Conservation (phyloP, 1,140 invertebrate genomes). For the Latrodectus geometricus region DNA sequence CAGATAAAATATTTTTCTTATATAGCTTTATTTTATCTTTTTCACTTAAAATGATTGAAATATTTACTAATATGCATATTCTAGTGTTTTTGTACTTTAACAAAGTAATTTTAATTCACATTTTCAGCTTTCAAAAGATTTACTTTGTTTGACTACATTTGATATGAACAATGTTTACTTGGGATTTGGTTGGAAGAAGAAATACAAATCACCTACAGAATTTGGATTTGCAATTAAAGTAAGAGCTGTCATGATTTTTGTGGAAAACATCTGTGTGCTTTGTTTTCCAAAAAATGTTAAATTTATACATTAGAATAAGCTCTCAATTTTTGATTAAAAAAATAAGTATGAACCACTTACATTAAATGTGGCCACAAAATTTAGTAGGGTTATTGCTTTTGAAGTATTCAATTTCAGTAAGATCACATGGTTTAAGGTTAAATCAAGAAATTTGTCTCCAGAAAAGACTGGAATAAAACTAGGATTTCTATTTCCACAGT, state of each 20-base stretch:
- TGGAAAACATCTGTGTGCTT: too few species aligned
- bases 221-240: constrained; percentile 94
- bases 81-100: not conserved
- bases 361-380: not conserved
- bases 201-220: constrained; percentile 96
- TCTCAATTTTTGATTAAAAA: not conserved
- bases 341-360: not conserved
- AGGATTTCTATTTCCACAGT: too few species aligned
- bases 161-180: constrained; percentile 93
- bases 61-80: too few species aligned
- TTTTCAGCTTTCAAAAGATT: constrained; percentile 81
- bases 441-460: too few species aligned
- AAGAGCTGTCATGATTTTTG: constrained; percentile 25
- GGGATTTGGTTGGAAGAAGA: constrained; percentile 96
- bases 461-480: too few species aligned
- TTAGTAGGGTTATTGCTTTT: not conserved
- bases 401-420: not conserved
- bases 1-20: too few species aligned
- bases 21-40: too few species aligned
- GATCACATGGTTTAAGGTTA: too few species aligned
- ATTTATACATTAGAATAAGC: not conserved
- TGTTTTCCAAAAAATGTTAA: too few species aligned
- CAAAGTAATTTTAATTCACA: not conserved
- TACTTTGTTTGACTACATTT: constrained; percentile 93
- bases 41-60: too few species aligned